These are phyloP conservation scores for Cybosia mesomella DNA, from an alignment of 2,888 invertebrate genomes.

Conservation along the genomic window DNA sequence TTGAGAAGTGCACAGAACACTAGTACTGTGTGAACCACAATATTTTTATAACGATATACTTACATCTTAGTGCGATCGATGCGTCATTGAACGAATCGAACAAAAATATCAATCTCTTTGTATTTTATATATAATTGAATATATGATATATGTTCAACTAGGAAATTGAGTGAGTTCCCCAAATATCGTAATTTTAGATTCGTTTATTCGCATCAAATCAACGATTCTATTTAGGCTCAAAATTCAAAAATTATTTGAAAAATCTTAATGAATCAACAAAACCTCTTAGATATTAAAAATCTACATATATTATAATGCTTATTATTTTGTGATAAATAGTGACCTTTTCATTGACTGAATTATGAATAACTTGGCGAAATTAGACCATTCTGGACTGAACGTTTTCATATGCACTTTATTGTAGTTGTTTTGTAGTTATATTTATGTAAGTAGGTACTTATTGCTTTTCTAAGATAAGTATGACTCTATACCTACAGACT, in stretches of 20 bases:
- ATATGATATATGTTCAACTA: too few species aligned
- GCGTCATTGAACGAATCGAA: not conserved
- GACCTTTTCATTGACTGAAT: slow-evolving; percentile 49
- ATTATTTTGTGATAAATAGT: slow-evolving; percentile 49
- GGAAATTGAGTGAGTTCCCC: not conserved
- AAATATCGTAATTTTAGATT: not conserved
- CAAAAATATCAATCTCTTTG: not conserved
- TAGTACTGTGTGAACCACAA: not conserved
- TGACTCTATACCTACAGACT: too few species aligned
- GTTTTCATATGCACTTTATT: not conserved
- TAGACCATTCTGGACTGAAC: slow-evolving; percentile 44
- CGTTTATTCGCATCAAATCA: not conserved
- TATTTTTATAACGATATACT: not conserved
- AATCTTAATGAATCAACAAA: slow-evolving; percentile 26
- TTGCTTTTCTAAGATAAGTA: not conserved
- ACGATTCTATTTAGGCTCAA: slow-evolving; percentile 15
- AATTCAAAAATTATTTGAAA: slow-evolving; percentile 17
- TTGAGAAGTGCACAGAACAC: not conserved
- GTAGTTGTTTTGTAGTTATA: not conserved
- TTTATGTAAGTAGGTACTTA: not conserved
- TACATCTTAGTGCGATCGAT: not conserved
- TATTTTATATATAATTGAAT: too few species aligned
- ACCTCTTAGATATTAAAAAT: slow-evolving; percentile 37
- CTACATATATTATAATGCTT: slow-evolving; percentile 10
- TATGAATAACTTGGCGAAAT: slow-evolving; percentile 42